A percentile compares a stretch with the other conserved stretches of the same genome.
phyloP scores from a whole-genome alignment of 37 sponge, comb jelly and placozoan genomes.

The Aphrocallistes beatrix region DNA sequence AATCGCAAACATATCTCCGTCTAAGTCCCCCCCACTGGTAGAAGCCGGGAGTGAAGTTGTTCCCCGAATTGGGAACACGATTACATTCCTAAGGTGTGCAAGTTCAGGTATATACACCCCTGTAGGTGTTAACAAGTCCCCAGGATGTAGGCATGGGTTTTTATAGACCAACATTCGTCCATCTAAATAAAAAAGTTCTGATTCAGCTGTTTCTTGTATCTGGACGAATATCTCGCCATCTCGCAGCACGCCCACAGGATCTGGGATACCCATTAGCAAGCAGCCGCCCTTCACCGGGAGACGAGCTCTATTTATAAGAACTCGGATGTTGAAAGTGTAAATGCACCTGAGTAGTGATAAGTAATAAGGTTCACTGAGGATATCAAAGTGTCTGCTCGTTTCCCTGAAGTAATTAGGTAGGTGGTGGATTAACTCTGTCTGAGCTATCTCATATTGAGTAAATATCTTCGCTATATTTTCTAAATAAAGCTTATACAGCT shows the following conservation, averaged over 20 bases:
- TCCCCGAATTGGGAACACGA: not conserved
- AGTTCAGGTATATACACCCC: not conserved
- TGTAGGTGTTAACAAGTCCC: not conserved
- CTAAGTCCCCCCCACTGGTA: not conserved
- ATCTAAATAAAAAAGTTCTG: not conserved
- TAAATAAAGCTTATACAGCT: not conserved
- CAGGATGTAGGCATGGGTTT: conserved; percentile 8
- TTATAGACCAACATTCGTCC: conserved; percentile 4
- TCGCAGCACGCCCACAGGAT: not conserved
- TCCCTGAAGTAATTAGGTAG: not conserved
- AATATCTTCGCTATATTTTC: not conserved
- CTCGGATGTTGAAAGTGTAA: not conserved
- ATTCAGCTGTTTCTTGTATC: not conserved
- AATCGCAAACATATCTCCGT: not conserved
- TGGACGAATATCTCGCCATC: not conserved
- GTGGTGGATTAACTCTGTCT: not conserved
- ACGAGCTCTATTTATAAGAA: not conserved
- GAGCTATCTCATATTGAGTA: not conserved
- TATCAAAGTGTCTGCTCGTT: not conserved
- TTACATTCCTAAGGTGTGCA: not conserved
- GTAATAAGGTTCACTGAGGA: not conserved
- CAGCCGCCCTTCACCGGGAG: not conserved
- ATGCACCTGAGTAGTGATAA: not conserved
- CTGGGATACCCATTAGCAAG: conserved; percentile 13
- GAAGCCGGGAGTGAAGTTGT: not conserved